A percentile compares a stretch with the other conserved stretches of the same genome.
Conservation (phyloP, 2,113 vertebrate species). For the Varanus komodoensis region DNA sequence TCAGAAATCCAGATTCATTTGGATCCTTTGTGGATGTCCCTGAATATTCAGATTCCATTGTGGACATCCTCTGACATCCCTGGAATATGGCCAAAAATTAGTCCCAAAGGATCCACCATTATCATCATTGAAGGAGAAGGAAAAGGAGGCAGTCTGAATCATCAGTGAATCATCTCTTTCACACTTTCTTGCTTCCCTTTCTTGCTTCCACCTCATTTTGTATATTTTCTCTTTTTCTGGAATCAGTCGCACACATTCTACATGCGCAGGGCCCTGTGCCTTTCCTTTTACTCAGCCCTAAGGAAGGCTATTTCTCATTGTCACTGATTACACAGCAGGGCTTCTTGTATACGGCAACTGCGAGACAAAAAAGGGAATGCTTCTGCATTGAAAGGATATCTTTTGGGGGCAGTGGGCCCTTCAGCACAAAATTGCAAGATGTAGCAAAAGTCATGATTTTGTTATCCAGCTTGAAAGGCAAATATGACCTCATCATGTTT, state of each 20-base stretch:
- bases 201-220: not conserved
- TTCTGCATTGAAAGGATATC: slow-evolving; percentile 42
- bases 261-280: slow-evolving; percentile 15
- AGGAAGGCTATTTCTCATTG: slow-evolving; percentile 45
- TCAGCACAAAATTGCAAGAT: slow-evolving; percentile 35
- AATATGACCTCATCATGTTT: slow-evolving; percentile 65
- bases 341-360: slow-evolving; percentile 23
- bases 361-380: slow-evolving; percentile 22
- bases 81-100: slow-evolving; percentile 22
- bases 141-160: too few species aligned
- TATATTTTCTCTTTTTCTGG: slow-evolving; percentile 23
- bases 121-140: too few species aligned
- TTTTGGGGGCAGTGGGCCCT: slow-evolving; percentile 46
- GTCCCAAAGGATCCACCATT: slow-evolving; percentile 16
- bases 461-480: slow-evolving; percentile 65
- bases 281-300: slow-evolving; percentile 36
- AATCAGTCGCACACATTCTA: not conserved
- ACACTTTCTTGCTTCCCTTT: not conserved
- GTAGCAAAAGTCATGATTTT: slow-evolving; percentile 63
- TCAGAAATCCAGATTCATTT: too few species aligned
- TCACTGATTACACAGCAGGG: slow-evolving; percentile 48
- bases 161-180: slow-evolving; percentile 15
- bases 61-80: not conserved
- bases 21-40: not conserved
- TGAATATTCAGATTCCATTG: too few species aligned